phyloP scores from a whole-genome alignment of 2,797 vertebrate genomes.

The Taeniopygia guttata region DNA sequence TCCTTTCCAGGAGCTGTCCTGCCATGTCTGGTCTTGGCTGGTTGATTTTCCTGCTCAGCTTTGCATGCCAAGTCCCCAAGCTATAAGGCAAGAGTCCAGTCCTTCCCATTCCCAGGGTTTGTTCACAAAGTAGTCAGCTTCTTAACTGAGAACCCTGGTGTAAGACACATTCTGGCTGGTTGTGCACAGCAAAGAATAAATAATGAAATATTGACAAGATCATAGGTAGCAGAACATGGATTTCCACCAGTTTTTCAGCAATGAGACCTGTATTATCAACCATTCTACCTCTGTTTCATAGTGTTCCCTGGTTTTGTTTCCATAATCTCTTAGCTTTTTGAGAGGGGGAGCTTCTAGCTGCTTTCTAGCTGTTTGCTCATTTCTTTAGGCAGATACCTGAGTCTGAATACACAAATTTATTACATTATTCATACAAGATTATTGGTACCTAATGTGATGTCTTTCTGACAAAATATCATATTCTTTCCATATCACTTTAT shows the following conservation, averaged over 20 bases:
- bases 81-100: not conserved
- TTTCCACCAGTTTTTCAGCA: not conserved
- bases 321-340: not conserved
- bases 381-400: not conserved
- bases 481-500: not conserved
- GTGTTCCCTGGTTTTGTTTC: not conserved
- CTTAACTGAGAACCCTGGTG: not conserved
- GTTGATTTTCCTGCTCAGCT: not conserved
- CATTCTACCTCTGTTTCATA: not conserved
- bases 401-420: not conserved
- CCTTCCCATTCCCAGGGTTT: not conserved
- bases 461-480: not conserved
- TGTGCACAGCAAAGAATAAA: not conserved
- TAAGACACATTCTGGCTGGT: not conserved
- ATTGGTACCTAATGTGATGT: not conserved
- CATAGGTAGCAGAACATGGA: not conserved
- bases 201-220: not conserved
- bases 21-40: not conserved
- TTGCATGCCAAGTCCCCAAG: not conserved
- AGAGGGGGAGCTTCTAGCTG: not conserved
- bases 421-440: not conserved
- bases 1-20: not conserved
- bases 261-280: not conserved
- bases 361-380: not conserved
- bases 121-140: not conserved